phyloP scores from a whole-genome alignment of 2,797 vertebrate species.

The Chrosomus eos region DNA sequence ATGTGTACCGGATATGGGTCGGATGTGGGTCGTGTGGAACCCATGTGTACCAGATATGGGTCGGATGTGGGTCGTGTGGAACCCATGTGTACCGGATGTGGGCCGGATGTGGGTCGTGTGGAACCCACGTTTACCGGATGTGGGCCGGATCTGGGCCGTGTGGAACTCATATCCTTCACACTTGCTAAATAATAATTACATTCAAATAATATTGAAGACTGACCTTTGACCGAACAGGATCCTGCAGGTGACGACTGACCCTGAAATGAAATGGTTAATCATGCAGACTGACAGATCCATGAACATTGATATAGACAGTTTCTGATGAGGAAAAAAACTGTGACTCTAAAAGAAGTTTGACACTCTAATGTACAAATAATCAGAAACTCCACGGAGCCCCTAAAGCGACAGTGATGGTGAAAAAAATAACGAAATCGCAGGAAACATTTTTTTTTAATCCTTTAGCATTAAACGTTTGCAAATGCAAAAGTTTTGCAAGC shows the following conservation, averaged over 20 bases:
- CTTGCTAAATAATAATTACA: neutral
- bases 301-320: neutral
- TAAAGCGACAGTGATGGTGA: neutral
- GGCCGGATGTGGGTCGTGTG: no score
- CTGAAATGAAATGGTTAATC: conserved; percentile 15
- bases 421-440: accelerated
- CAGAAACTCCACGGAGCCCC: neutral
- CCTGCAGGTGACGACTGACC: neutral
- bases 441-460: neutral
- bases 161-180: no score
- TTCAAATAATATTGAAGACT: conserved; percentile 9
- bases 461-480: no score
- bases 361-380: neutral
- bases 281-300: neutral
- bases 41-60: no score
- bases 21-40: no score
- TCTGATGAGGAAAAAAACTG: neutral
- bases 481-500: neutral
- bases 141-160: no score
- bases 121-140: no score
- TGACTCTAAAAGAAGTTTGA: neutral
- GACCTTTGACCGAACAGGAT: conserved; percentile 21
- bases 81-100: no score
- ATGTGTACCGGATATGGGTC: no score
- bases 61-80: no score